Evolutionary conservation across 2,888 invertebrate species (phyloP).

Genomic region (Apotomis capreana): DNA sequence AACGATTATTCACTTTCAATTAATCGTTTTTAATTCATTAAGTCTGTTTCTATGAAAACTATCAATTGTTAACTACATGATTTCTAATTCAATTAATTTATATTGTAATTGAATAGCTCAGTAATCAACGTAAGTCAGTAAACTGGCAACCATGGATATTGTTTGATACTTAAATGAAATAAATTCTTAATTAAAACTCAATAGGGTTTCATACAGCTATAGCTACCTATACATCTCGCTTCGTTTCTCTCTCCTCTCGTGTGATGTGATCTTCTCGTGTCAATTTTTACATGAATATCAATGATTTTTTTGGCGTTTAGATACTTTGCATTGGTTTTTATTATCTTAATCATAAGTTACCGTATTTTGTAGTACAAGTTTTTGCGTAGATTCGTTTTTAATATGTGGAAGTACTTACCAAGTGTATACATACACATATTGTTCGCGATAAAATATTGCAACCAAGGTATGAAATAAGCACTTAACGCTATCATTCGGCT

Average conservation of each 20-base stretch:
- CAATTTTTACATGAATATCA: constrained; percentile 47
- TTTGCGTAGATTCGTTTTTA: too few relatives aligned
- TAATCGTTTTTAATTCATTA: constrained; percentile 7
- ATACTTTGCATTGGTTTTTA: too few relatives aligned
- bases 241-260: constrained; percentile 50
- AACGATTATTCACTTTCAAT: constrained; percentile 1
- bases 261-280: too few relatives aligned
- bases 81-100: constrained; percentile 17
- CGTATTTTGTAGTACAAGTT: too few relatives aligned
- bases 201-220: too few relatives aligned
- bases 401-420: too few relatives aligned
- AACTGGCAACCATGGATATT: constrained; percentile 50
- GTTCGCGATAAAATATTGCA: not conserved
- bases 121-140: constrained; percentile 32
- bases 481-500: constrained; percentile 6
- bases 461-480: not conserved
- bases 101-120: constrained; percentile 22
- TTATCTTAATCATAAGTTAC: too few relatives aligned
- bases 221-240: constrained; percentile 30
- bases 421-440: too few relatives aligned
- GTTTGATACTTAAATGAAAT: constrained; percentile 42
- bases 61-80: constrained; percentile 1
- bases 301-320: constrained; percentile 46
- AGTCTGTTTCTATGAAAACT: constrained; percentile 13
- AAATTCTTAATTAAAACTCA: constrained; percentile 50